Conservation (phyloP, 2,888 invertebrate species). For the Drosophila kuntzei region DNA sequence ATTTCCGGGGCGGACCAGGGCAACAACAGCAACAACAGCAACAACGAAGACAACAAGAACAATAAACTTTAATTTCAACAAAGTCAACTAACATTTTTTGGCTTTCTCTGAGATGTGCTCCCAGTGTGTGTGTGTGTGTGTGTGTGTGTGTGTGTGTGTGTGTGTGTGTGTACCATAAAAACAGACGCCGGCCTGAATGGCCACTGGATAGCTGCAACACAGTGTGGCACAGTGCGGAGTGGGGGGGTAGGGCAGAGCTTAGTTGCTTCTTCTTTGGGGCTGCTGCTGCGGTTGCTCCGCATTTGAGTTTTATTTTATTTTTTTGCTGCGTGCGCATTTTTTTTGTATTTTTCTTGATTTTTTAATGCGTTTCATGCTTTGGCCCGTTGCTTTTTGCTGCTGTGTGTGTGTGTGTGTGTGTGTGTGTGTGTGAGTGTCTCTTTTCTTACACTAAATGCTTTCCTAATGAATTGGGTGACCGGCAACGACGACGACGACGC, state of each 20-base stretch:
- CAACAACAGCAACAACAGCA: constrained; percentile 7
- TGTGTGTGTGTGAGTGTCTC: constrained; percentile 4
- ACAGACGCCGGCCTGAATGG: constrained; percentile 57
- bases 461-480: constrained; percentile 81
- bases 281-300: constrained; percentile 47
- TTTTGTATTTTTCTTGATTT: constrained; percentile 8
- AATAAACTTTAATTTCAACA: constrained; percentile 74
- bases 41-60: constrained; percentile 36
- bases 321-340: constrained; percentile 49
- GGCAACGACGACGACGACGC: constrained; percentile 51
- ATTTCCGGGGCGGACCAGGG: constrained; percentile 62
- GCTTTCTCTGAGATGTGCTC: constrained; percentile 43
- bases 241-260: constrained; percentile 14
- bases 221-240: constrained; percentile 4
- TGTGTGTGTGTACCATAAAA: constrained; percentile 60
- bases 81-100: constrained; percentile 54
- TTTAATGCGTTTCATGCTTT: constrained; percentile 79
- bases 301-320: constrained; percentile 44
- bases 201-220: constrained; percentile 32
- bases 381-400: constrained; percentile 75
- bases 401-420: constrained; percentile 21
- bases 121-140: constrained; percentile 23
- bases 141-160: constrained; percentile 39
- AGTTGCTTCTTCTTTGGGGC: constrained; percentile 39
- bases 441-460: constrained; percentile 73